Evolutionary conservation across 1,140 invertebrate species (phyloP).

Genomic region (Rhagoletis pomonella): DNA sequence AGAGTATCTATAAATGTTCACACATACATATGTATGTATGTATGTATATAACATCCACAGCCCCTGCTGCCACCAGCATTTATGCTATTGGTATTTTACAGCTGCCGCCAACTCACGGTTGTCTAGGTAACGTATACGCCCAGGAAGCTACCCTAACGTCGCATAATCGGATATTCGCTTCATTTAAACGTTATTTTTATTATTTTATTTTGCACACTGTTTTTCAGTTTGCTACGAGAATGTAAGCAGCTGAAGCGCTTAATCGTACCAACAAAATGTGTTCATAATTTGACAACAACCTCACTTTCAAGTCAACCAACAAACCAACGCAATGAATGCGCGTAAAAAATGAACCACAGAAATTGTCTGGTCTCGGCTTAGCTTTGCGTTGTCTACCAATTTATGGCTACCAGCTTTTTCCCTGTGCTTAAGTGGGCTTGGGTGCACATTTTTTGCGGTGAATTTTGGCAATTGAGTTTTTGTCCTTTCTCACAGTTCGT

Average conservation of each 20-base stretch:
- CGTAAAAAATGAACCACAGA: background rate
- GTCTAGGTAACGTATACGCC: background rate
- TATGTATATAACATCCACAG: too few relatives aligned
- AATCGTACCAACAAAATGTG: background rate
- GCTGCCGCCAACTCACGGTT: background rate
- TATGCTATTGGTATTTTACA: background rate
- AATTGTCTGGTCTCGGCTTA: background rate
- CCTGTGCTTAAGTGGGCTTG: background rate
- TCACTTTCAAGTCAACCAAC: background rate
- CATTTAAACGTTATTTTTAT: background rate
- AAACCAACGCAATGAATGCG: too few relatives aligned
- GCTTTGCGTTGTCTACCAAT: background rate
- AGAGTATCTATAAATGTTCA: too few relatives aligned
- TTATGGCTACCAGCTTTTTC: background rate
- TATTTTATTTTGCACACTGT: background rate
- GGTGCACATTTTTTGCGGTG: conserved; percentile 16
- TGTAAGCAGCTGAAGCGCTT: too few relatives aligned
- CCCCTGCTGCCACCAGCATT: background rate
- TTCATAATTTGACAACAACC: conserved; percentile 14
- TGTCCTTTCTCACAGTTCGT: background rate
- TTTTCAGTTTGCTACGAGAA: background rate
- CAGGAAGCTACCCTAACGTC: background rate
- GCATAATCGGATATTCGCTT: background rate
- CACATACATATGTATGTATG: too few relatives aligned
- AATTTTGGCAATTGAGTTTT: background rate